Evolutionary conservation across 2,888 invertebrate species (phyloP).

Genomic region (Anagyrus pseudococci): DNA sequence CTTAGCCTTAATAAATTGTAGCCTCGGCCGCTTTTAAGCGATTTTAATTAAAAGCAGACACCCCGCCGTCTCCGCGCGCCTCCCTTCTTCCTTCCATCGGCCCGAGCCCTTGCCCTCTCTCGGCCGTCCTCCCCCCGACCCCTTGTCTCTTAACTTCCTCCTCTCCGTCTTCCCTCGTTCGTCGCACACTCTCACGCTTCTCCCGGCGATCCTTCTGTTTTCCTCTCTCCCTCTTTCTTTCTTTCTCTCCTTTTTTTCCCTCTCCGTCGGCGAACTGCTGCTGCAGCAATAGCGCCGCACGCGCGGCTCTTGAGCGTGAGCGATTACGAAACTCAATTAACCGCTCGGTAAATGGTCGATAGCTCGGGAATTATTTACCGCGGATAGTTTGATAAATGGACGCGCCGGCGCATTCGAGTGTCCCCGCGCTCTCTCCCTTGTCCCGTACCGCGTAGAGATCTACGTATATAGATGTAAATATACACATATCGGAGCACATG

Average conservation of each 20-base stretch:
- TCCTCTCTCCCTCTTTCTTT: not conserved
- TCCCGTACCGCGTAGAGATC: too few relatives aligned
- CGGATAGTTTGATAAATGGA: conserved; percentile 39
- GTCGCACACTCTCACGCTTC: conserved; percentile 1
- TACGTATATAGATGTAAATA: too few relatives aligned
- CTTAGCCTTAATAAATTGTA: conserved; percentile 42
- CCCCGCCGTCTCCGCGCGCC: conserved; percentile 17
- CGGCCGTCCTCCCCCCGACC: conserved; percentile 3
- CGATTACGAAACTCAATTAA: conserved; percentile 52
- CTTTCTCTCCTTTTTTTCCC: conserved; percentile 10
- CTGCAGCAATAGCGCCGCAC: not conserved
- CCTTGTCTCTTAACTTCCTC: conserved; percentile 10
- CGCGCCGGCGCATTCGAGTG: conserved; percentile 3
- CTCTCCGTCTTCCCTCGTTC: too few relatives aligned
- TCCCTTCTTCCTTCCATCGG: not conserved
- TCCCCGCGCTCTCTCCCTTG: too few relatives aligned
- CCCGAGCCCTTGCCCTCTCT: too few relatives aligned
- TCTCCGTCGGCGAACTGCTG: not conserved
- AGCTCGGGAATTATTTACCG: conserved; percentile 39
- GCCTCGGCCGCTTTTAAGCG: conserved; percentile 47
- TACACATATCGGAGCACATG: too few relatives aligned
- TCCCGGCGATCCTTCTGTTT: not conserved
- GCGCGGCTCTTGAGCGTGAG: conserved; percentile 32
- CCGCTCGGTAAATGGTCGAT: conserved; percentile 40
- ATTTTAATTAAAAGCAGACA: conserved; percentile 56